A percentile compares a stretch with the other conserved stretches of the same genome.
These are phyloP conservation scores for Acanthaster planci DNA, from an alignment of 35 echinoderm and acorn worm genomes.

Conservation along the genomic window DNA sequence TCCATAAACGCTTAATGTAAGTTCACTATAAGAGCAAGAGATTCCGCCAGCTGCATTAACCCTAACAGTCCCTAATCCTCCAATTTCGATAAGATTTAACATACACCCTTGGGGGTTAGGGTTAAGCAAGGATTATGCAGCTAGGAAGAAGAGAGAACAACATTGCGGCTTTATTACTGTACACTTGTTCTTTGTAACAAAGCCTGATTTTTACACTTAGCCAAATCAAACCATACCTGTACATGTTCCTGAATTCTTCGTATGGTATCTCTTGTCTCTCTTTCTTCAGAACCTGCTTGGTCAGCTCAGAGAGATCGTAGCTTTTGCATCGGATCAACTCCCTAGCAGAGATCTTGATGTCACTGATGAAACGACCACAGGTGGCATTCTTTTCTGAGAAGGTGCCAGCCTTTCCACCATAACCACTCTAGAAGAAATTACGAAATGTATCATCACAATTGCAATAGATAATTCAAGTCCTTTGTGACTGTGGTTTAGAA, in stretches of 20 bases:
- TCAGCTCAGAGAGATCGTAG: slow-evolving; percentile 86
- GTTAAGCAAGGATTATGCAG: too few relatives aligned
- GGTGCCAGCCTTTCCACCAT: slow-evolving; percentile 71
- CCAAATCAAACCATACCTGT: slow-evolving; percentile 64
- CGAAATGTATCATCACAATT: too few relatives aligned
- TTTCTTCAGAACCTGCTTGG: slow-evolving; percentile 70
- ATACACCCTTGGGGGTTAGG: too few relatives aligned
- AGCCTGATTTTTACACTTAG: neutral
- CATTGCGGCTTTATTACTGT: neutral
- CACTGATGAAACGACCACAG: slow-evolving; percentile 85
- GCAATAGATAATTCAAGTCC: too few relatives aligned
- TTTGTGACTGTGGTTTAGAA: too few relatives aligned
- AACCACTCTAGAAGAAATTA: slow-evolving; percentile 59
- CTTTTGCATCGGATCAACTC: slow-evolving; percentile 94
- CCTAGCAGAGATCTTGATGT: slow-evolving; percentile 95
- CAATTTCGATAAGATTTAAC: too few relatives aligned
- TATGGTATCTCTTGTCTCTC: slow-evolving; percentile 77
- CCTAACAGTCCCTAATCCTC: too few relatives aligned
- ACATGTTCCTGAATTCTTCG: slow-evolving; percentile 97
- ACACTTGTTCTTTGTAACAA: neutral
- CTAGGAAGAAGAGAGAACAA: too few relatives aligned
- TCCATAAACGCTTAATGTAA: too few relatives aligned
- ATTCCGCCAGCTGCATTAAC: too few relatives aligned
- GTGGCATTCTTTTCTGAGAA: slow-evolving; percentile 93
- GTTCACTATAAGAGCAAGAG: too few relatives aligned